Evolutionary conservation across 2,113 vertebrate species (phyloP).

Genomic region (Paralichthys olivaceus): DNA sequence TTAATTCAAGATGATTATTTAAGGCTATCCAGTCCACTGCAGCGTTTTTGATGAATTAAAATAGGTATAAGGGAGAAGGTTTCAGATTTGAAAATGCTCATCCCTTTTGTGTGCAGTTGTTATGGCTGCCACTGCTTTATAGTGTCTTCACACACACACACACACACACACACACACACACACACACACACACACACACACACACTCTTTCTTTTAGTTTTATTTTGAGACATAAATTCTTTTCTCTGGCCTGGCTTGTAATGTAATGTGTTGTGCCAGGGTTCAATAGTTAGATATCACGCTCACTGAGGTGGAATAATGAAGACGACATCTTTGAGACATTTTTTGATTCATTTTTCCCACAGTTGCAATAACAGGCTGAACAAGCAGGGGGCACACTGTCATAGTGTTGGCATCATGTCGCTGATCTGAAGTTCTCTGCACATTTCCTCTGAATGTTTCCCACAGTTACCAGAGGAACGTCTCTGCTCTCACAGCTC

Average conservation of each 20-base stretch:
- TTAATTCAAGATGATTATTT: too few species aligned
- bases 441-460: not conserved
- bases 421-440: not conserved
- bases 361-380: conserved; percentile 29
- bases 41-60: too few species aligned
- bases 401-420: not conserved
- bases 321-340: not conserved
- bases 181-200: too few species aligned
- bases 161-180: too few species aligned
- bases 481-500: not conserved
- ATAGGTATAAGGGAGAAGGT: too few species aligned
- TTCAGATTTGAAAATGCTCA: not conserved
- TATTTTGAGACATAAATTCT: not conserved
- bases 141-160: not conserved
- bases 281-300: not conserved
- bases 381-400: conserved; percentile 25
- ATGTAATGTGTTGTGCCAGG: not conserved
- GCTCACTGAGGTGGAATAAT: not conserved
- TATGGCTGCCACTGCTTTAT: too few species aligned
- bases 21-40: too few species aligned
- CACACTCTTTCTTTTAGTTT: not conserved
- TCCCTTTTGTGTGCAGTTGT: too few species aligned
- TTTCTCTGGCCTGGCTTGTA: not conserved
- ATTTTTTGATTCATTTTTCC: not conserved
- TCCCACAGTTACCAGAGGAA: not conserved